phyloP scores from a whole-genome alignment of 2,888 invertebrate species.

The Lochmaea capreae region DNA sequence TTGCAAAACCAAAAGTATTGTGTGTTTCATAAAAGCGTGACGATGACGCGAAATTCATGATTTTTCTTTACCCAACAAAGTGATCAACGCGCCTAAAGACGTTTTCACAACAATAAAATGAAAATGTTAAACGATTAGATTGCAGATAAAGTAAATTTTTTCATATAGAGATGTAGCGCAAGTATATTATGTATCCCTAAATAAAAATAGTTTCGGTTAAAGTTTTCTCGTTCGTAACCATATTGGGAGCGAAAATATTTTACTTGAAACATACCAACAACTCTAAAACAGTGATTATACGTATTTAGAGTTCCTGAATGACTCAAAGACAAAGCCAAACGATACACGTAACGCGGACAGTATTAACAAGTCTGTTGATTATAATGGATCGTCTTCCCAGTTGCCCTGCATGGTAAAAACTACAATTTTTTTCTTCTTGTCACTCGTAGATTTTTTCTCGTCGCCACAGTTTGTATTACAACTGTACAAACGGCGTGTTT shows the following conservation, averaged over 20 bases:
- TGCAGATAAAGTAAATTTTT: background rate
- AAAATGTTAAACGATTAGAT: too few species aligned
- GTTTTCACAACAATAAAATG: too few species aligned
- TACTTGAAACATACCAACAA: conserved; percentile 10
- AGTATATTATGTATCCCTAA: background rate
- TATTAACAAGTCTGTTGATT: conserved; percentile 42
- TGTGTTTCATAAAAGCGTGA: too few species aligned
- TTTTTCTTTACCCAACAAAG: too few species aligned
- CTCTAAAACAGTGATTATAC: conserved; percentile 17
- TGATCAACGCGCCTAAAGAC: too few species aligned
- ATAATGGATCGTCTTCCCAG: conserved; percentile 44
- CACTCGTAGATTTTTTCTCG: conserved; percentile 29
- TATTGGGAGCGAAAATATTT: conserved; percentile 12
- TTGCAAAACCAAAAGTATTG: too few species aligned
- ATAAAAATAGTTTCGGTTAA: conserved; percentile 4
- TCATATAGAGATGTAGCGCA: background rate
- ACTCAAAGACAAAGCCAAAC: conserved; percentile 26
- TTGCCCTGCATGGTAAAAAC: conserved; percentile 47
- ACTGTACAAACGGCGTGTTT: conserved; percentile 45
- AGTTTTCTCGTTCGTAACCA: background rate
- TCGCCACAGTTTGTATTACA: conserved; percentile 47
- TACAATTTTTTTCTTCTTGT: conserved; percentile 32
- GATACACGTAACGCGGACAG: conserved; percentile 38
- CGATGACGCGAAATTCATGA: too few species aligned
- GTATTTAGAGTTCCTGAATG: conserved; percentile 12